Percentiles rank a stretch among this genome's conserved stretches.
Conservation (phyloP, 2,797 vertebrate genomes). For the Crax fasciolata region DNA sequence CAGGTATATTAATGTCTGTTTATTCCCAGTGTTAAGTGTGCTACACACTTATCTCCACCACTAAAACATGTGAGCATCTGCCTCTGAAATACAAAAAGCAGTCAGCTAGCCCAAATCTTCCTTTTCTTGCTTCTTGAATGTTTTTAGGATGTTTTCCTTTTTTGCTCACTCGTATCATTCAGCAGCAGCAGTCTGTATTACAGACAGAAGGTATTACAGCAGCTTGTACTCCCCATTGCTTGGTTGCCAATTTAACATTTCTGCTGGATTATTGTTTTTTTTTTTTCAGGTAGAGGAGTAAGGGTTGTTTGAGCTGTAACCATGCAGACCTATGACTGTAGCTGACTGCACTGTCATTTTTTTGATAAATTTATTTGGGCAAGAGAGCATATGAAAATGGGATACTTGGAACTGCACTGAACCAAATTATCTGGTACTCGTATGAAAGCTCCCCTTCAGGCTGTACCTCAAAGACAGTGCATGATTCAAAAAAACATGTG, state of each 20-base stretch:
- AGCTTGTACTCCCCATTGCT: background rate
- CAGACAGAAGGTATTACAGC: background rate
- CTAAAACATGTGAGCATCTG: background rate
- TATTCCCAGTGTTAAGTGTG: background rate
- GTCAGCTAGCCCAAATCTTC: background rate
- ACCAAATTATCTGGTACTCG: background rate
- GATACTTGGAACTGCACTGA: background rate
- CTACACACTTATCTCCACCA: background rate
- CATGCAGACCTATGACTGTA: background rate
- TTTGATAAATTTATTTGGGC: background rate
- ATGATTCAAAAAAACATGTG: background rate
- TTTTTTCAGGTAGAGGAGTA: background rate
- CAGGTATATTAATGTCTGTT: background rate
- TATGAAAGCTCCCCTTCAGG: background rate
- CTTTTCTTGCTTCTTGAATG: background rate
- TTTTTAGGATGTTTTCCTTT: background rate
- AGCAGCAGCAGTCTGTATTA: background rate
- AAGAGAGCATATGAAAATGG: background rate
- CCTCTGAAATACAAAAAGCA: background rate
- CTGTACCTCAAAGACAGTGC: background rate
- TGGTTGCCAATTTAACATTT: background rate
- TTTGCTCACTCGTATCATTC: background rate
- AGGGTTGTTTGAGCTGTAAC: background rate
- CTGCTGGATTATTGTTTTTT: background rate
- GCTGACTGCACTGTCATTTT: background rate